These are phyloP conservation scores for Sinohyriopsis cumingii DNA, from an alignment of 2,888 invertebrate species.

Conservation along the genomic window DNA sequence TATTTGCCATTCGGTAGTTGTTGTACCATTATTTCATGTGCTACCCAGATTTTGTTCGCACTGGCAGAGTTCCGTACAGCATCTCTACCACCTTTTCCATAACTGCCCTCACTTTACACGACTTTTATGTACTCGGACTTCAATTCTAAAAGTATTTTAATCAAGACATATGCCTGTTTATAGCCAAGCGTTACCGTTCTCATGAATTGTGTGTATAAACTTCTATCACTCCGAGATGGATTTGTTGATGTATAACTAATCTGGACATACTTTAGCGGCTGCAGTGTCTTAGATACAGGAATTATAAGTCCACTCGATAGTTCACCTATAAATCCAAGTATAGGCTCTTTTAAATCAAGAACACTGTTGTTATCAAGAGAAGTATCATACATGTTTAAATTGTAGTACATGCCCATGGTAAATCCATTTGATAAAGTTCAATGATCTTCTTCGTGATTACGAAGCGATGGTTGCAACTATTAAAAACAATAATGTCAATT, in stretches of 20 bases:
- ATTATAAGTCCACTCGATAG: constrained; percentile 28
- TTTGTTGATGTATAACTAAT: constrained; percentile 34
- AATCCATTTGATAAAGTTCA: constrained; percentile 20
- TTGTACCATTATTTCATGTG: constrained; percentile 21
- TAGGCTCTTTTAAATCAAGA: constrained; percentile 12
- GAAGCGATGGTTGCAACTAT: constrained; percentile 35
- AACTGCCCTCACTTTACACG: constrained; percentile 36
- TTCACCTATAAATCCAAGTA: constrained; percentile 32
- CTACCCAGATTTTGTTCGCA: constrained; percentile 24
- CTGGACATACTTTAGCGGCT: constrained; percentile 18
- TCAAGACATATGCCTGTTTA: constrained; percentile 30
- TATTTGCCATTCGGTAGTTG: constrained; percentile 6
- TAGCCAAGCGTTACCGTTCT: constrained; percentile 33
- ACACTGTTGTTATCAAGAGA: constrained; percentile 1
- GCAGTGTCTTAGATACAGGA: constrained; percentile 20
- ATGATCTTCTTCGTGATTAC: constrained; percentile 23
- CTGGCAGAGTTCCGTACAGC: constrained; percentile 9
- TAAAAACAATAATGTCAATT: constrained; percentile 29
- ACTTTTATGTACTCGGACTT: constrained; percentile 30
- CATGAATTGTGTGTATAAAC: constrained; percentile 29
- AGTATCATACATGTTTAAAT: too few species aligned
- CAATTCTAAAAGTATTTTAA: constrained; percentile 22
- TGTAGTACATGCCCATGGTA: too few species aligned
- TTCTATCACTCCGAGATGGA: constrained; percentile 27
- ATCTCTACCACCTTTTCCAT: constrained; percentile 29